Evolutionary conservation across 2,797 vertebrate species (phyloP).

Genomic region (Galaxias olidus): DNA sequence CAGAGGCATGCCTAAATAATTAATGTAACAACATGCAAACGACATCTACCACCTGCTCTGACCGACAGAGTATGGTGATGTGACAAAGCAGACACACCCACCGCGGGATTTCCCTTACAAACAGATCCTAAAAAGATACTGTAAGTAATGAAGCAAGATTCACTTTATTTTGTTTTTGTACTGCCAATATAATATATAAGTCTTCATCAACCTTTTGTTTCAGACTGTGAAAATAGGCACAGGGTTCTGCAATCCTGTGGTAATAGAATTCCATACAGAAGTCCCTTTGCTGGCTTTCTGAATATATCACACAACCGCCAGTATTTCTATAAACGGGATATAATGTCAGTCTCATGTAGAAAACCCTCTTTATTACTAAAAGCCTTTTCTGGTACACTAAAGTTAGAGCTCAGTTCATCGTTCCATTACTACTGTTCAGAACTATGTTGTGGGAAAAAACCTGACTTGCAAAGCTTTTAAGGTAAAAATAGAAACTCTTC

Average conservation of each 20-base stretch:
- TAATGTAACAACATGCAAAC: slow-evolving; percentile 56
- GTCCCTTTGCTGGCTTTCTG: slow-evolving; percentile 15
- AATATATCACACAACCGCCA: slow-evolving; percentile 26
- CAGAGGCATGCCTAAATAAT: slow-evolving; percentile 66
- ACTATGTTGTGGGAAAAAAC: slow-evolving; percentile 31
- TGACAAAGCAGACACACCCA: slow-evolving; percentile 62
- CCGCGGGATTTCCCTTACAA: slow-evolving; percentile 54
- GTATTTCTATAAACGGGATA: slow-evolving; percentile 13
- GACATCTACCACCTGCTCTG: slow-evolving; percentile 72
- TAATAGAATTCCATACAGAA: not conserved
- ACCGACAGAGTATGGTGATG: slow-evolving; percentile 38
- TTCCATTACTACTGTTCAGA: slow-evolving; percentile 57
- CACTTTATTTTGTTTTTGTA: slow-evolving; percentile 6
- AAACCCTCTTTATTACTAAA: slow-evolving; percentile 50
- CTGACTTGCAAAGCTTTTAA: slow-evolving; percentile 55
- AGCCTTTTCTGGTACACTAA: slow-evolving; percentile 60
- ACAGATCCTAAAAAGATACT: not conserved
- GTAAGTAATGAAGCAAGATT: slow-evolving; percentile 21
- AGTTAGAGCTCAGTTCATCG: slow-evolving; percentile 53
- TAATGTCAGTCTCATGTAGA: slow-evolving; percentile 43
- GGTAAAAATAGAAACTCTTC: slow-evolving; percentile 31
- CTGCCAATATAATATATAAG: slow-evolving; percentile 7
- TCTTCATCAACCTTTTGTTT: slow-evolving; percentile 32
- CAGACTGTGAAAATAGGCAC: slow-evolving; percentile 1
- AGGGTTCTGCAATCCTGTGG: slow-evolving; percentile 1